Evolutionary conservation across 2,797 vertebrate genomes (phyloP), one percentile per base, ranked within the genome.

Genomic region (Sarcophilus harrisii): DNA sequence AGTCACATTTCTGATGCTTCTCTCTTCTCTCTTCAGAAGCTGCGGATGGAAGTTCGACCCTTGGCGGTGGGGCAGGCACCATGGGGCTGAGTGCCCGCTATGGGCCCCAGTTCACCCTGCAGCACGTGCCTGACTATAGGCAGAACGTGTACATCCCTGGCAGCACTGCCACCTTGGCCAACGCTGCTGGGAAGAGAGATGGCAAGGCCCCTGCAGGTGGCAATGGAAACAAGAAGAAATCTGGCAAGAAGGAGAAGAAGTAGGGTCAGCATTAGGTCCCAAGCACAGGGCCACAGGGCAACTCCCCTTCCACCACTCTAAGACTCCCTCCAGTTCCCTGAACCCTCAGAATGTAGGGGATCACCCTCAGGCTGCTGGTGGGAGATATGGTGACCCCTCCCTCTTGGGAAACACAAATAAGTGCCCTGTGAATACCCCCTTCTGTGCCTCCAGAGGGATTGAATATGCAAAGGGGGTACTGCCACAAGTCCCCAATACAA

Each of bases 71-170:
- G 0, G 99, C 99, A 90, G 99, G 99, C 97, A 99, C 99, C 92
- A 99, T 99, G 99, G 99, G 99, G 94, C 98, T 99, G 98, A 99
- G 99, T 58, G 99, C 99, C 93, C 99, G 99, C 98, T 99, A 99
- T 49, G 99, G 99, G 97, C 99, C 99, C 87, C 99, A 99, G 98
- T 99, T 99, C 99, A 99, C 99, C 97, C 99, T 99, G 98, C 99
- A 99, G 98, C 99, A 99, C 0, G 99, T 99, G 95, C 99, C 99
- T 0, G 99, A 99, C 98, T 99, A 99, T 98, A 99, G 99, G 96
- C 99, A 99, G 99, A 99, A 99, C 1, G 99, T 99, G 98, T 99
- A 99, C 99, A 99, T 99, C 99, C 99, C 99, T 0, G 99, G 99
- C 96, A 99, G 99, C 99, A 99, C 99, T 0, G 99, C 99, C 97